Percentiles rank a stretch among this genome's conserved stretches.
Conservation (phyloP, 2,797 vertebrate species). For the Chaetophractus vellerosus region DNA sequence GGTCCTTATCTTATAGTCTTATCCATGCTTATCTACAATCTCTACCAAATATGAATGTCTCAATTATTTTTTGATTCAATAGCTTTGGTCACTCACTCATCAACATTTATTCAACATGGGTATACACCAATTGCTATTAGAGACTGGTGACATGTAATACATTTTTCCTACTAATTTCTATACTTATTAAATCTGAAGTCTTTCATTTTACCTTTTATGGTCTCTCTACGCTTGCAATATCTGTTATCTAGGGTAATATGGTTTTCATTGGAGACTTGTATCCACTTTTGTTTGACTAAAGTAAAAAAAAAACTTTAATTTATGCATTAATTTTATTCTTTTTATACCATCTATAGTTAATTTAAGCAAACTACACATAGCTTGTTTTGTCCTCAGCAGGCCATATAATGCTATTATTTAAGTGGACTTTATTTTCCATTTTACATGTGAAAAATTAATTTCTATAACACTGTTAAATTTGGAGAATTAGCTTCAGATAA, state of each 20-base stretch:
- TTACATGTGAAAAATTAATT: neutral
- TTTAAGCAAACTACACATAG: neutral
- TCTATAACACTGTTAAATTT: neutral
- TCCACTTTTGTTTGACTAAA: neutral
- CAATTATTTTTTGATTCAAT: neutral
- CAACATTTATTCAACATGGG: neutral
- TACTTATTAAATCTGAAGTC: neutral
- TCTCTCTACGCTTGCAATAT: neutral
- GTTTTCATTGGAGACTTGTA: neutral
- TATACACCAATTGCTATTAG: neutral
- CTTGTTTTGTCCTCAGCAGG: neutral
- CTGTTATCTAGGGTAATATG: neutral
- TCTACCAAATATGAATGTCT: neutral
- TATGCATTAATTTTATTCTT: neutral
- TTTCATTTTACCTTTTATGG: neutral
- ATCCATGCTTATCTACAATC: neutral
- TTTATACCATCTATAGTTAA: neutral
- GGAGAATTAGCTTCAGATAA: neutral
- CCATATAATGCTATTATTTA: neutral
- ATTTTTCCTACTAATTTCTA: neutral
- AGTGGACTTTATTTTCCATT: neutral
- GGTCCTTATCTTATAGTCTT: neutral
- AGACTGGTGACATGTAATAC: neutral
- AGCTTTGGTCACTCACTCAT: neutral
- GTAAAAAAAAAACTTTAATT: neutral